Percentiles rank a stretch among this genome's conserved stretches.
Evolutionary conservation across 2,797 vertebrate species (phyloP).

Genomic region (Tragopan temminckii): DNA sequence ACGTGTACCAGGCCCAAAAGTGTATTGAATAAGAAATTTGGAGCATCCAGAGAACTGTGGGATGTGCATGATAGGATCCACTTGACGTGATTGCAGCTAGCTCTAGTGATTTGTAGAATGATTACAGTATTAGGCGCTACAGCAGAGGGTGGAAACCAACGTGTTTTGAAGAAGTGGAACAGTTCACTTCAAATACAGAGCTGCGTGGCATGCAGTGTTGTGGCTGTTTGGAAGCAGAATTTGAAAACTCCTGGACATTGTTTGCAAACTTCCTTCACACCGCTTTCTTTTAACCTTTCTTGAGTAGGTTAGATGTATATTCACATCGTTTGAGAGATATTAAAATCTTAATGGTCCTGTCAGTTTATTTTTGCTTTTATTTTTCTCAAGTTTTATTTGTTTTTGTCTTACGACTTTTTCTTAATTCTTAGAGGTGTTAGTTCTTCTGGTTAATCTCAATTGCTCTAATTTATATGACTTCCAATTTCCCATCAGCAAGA

Average conservation of each 20-base stretch:
- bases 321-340: neutral
- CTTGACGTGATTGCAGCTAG: neutral
- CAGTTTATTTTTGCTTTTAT: neutral
- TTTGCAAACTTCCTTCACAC: neutral
- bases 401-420: neutral
- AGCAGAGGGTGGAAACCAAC: neutral
- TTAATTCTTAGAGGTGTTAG: neutral
- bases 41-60: neutral
- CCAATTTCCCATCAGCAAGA: neutral
- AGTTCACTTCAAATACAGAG: rapidly evolving
- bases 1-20: neutral
- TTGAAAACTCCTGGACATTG: neutral
- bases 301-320: neutral
- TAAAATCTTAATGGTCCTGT: neutral
- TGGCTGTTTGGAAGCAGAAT: neutral
- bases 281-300: neutral
- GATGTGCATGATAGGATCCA: neutral
- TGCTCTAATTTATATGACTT: neutral
- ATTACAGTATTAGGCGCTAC: neutral
- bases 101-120: rapidly evolving
- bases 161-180: neutral
- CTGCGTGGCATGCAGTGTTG: neutral
- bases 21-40: neutral
- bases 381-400: neutral
- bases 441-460: neutral